Evolutionary conservation across 2,113 vertebrate genomes (phyloP).

Genomic region (Cinclus mexicanus): DNA sequence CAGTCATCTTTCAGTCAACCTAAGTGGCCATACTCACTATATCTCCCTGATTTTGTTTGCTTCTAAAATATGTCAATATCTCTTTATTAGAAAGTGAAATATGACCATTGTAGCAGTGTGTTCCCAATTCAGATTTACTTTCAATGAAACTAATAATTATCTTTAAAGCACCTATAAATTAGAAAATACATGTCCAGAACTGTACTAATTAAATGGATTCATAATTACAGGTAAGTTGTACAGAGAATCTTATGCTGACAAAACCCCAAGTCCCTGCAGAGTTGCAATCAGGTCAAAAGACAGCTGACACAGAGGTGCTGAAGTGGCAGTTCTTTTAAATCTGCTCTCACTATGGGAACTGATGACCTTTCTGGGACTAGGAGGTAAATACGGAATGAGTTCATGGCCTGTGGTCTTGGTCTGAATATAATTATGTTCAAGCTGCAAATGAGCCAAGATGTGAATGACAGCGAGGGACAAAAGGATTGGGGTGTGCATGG

Average conservation of each 20-base stretch:
- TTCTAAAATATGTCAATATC: neutral
- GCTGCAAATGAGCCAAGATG: neutral
- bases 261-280: neutral
- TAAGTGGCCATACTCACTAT: slow-evolving; percentile 35
- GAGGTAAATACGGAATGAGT: neutral
- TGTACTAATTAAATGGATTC: slow-evolving; percentile 12
- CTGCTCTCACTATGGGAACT: neutral
- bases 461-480: neutral
- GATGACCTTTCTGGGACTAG: neutral
- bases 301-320: neutral
- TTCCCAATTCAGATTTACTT: slow-evolving; percentile 7
- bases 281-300: neutral
- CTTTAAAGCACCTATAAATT: slow-evolving; percentile 17
- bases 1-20: slow-evolving; percentile 44
- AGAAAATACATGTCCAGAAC: neutral
- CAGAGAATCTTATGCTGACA: neutral
- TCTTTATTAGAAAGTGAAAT: slow-evolving; percentile 8
- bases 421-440: neutral
- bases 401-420: neutral
- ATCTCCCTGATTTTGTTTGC: slow-evolving; percentile 17
- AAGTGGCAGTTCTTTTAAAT: neutral
- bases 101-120: neutral
- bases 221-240: neutral
- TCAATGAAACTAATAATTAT: slow-evolving; percentile 29
- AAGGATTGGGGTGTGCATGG: neutral